These are phyloP conservation scores for Cataglyphis hispanica DNA, from an alignment of 1,140 invertebrate species.

Conservation along the genomic window DNA sequence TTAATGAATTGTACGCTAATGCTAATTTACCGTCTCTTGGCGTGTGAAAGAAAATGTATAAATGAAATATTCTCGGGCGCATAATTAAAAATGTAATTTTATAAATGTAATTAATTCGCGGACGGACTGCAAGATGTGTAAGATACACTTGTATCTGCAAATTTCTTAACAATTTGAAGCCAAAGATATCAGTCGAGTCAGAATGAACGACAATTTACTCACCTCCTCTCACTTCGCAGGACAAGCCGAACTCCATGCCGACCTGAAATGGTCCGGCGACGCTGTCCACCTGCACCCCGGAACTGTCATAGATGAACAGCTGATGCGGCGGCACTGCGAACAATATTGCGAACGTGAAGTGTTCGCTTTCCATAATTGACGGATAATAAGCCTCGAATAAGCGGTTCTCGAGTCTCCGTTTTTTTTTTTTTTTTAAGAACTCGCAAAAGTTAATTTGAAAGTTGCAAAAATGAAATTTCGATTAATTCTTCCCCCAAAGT, in stretches of 20 bases:
- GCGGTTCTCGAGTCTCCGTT: not conserved
- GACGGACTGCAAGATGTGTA: not conserved
- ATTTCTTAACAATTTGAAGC: constrained; percentile 5
- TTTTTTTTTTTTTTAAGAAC: constrained; percentile 49
- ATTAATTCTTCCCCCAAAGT: constrained; percentile 29
- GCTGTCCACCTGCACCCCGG: constrained; percentile 90
- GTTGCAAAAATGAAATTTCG: constrained; percentile 57
- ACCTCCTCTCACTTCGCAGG: constrained; percentile 96
- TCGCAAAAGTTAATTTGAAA: constrained; percentile 58
- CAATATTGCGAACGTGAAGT: constrained; percentile 36
- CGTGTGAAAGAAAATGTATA: not conserved
- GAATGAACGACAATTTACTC: constrained; percentile 88
- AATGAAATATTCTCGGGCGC: not conserved
- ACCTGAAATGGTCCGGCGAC: constrained; percentile 95
- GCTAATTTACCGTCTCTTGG: constrained; percentile 12
- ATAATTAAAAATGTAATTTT: not conserved
- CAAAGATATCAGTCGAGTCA: not conserved
- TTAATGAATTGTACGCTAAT: constrained; percentile 29
- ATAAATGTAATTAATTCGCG: not conserved
- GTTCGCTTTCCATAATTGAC: constrained; percentile 50
- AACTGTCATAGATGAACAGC: constrained; percentile 93
- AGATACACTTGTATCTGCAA: constrained; percentile 1
- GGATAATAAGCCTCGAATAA: constrained; percentile 24
- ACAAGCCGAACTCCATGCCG: constrained; percentile 92
- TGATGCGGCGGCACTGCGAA: constrained; percentile 93